phyloP scores from a whole-genome alignment of 2,797 vertebrate genomes.

The Crossoptilon crossoptilon region DNA sequence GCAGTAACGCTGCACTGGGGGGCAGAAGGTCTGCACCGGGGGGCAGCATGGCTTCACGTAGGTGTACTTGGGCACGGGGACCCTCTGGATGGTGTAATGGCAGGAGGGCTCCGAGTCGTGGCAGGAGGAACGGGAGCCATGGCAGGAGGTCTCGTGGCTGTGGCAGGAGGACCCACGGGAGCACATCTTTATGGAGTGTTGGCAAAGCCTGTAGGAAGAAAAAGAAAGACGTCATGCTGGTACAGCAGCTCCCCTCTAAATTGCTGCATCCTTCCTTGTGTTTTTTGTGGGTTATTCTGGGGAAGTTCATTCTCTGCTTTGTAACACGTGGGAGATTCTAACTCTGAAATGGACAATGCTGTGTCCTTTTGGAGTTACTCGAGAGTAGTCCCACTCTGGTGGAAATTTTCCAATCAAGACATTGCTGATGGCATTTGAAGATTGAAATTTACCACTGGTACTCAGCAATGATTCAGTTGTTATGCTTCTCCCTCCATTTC shows the following conservation, averaged over 20 bases:
- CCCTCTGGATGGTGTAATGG: background rate
- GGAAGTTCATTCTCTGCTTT: background rate
- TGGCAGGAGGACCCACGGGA: background rate
- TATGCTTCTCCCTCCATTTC: background rate
- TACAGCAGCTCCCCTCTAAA: fast-evolving
- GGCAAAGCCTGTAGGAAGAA: background rate
- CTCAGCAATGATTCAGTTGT: no score
- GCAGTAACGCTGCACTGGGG: background rate
- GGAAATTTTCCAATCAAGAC: background rate
- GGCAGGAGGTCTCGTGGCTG: background rate
- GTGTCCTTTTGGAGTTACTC: background rate
- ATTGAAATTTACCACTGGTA: background rate
- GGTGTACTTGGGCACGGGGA: background rate
- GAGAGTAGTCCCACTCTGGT: fast-evolving
- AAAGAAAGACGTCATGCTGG: background rate
- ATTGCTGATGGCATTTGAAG: background rate
- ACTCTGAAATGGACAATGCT: no score
- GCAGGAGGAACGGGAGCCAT: background rate
- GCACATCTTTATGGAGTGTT: background rate
- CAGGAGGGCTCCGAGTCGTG: background rate
- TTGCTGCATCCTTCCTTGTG: fast-evolving
- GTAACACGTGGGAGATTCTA: fast-evolving
- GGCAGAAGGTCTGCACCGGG: background rate
- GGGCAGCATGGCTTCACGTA: background rate
- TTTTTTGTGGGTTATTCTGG: fast-evolving